Conservation (phyloP, 2,797 vertebrate species). For the Rachycentron canadum region DNA sequence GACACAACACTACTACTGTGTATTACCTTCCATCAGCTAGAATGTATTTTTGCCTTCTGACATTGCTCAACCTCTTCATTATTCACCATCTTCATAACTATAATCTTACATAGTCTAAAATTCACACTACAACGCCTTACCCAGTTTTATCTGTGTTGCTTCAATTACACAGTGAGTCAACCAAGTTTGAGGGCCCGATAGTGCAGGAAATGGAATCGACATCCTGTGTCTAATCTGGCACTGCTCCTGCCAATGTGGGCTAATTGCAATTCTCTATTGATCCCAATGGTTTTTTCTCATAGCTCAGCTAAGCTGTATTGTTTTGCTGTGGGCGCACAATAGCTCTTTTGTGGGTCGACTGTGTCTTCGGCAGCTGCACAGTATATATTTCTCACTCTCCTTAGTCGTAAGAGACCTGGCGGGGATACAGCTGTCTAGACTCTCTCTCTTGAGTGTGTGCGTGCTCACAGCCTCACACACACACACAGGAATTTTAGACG, state of each 20-base stretch:
- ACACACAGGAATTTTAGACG: neutral
- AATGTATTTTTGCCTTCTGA: neutral
- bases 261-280: constrained; percentile 88
- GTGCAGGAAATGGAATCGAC: constrained; percentile 87
- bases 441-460: constrained; percentile 34
- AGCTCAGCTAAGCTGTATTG: constrained; percentile 81
- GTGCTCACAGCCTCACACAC: constrained; percentile 8
- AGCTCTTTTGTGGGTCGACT: constrained; percentile 77
- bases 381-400: constrained; percentile 74
- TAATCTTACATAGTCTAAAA: constrained; percentile 34
- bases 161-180: constrained; percentile 76
- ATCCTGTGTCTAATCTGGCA: constrained; percentile 85
- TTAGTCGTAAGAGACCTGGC: constrained; percentile 68
- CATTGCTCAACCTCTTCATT: neutral
- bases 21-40: neutral
- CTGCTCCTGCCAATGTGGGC: constrained; percentile 84
- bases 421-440: constrained; percentile 70
- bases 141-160: constrained; percentile 56
- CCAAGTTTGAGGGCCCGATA: constrained; percentile 79
- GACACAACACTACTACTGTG: neutral
- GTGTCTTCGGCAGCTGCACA: constrained; percentile 76
- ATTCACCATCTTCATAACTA: constrained; percentile 9
- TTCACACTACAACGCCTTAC: constrained; percentile 45
- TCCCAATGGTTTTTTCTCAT: constrained; percentile 75
- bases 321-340: constrained; percentile 79